Base-by-base conservation (phyloP, 2,888 invertebrate species). In the Sisyra terminalis region DNA sequence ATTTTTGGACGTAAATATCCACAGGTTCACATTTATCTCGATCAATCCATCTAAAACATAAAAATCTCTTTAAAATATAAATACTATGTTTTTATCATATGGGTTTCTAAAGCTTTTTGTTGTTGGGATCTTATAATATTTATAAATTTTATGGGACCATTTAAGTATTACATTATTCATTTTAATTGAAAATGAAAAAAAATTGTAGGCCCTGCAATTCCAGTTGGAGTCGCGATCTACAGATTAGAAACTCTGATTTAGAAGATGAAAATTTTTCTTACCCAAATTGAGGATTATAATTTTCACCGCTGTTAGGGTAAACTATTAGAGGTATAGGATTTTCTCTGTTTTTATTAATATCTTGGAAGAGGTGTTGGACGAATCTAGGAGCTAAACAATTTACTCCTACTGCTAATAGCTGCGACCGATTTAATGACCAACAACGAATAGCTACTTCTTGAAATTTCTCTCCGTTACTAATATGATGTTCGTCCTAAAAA, bases 281-380 rank as follows among this genome's bases (percentile, higher is more conserved):
- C 79, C 78, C 75, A 55, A 72, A 69, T 54, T 72, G 69, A 43
- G 77, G 71, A 52, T 72, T 73, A 66, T 83, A 88, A 55, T 70
- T 73, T 61, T 87, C 87, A 41, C 93, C 93, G 53, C 88, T 89
- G 60, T 94, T 94, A 3, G 94, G 92, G 63, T 94, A 94, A 17
- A 84, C 87, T 44, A 94, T 76, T 43, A 92, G 65, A 2, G 87
- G 85, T 45, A 87, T 71, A 40, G 58, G 61, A 30, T 59, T 59
- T 50, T 59, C 56, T 32, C 64, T 57, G 18, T 61, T 60, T 10
- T 61, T 64, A 50, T 73, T 73, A 48, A 77, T 58, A 35, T 65
- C 63, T 49, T 65, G 60, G 35, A 86, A 61, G 38, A 87, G 60
- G 1, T 71, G 57, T 11, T 71, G 67, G 5, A 85, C 75, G 51